Percentiles rank a stretch among this genome's conserved stretches.
Evolutionary conservation across 2,797 vertebrate species (phyloP).

Genomic region (Thaleichthys pacificus): DNA sequence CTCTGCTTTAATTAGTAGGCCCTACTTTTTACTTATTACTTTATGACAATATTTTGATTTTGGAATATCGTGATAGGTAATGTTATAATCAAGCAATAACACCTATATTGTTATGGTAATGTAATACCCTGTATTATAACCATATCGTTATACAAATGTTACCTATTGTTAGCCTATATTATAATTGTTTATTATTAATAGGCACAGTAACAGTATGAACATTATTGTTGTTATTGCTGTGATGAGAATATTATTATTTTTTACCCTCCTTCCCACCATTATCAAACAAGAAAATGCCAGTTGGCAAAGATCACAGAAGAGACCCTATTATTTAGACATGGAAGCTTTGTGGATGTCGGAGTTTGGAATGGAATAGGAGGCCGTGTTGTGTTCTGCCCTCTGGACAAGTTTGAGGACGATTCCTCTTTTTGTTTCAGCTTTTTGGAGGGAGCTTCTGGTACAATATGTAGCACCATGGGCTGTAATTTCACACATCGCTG

Average conservation of each 20-base stretch:
- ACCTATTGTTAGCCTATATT: not conserved
- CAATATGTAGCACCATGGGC: slow-evolving; percentile 99
- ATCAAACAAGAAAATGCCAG: not conserved
- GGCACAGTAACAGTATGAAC: too few relatives aligned
- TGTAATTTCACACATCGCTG: slow-evolving; percentile 99
- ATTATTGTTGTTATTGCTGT: too few relatives aligned
- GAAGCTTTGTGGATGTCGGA: slow-evolving; percentile 44
- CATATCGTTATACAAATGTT: not conserved
- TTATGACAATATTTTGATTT: too few relatives aligned
- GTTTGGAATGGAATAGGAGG: slow-evolving; percentile 50
- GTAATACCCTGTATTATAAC: not conserved
- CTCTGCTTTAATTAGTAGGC: too few relatives aligned
- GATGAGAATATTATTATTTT: not conserved
- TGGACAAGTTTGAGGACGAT: slow-evolving; percentile 87
- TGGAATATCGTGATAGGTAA: too few relatives aligned
- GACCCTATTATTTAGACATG: slow-evolving; percentile 31
- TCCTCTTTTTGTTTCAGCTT: slow-evolving; percentile 75
- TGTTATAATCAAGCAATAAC: not conserved
- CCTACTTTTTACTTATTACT: too few relatives aligned
- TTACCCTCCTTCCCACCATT: not conserved
- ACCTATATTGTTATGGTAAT: too few relatives aligned
- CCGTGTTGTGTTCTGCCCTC: slow-evolving; percentile 75
- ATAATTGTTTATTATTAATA: not conserved
- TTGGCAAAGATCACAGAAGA: slow-evolving; percentile 10
- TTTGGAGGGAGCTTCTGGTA: slow-evolving; percentile 95